Conservation (phyloP, 2,797 vertebrate genomes). For the Crypturellus tataupa region DNA sequence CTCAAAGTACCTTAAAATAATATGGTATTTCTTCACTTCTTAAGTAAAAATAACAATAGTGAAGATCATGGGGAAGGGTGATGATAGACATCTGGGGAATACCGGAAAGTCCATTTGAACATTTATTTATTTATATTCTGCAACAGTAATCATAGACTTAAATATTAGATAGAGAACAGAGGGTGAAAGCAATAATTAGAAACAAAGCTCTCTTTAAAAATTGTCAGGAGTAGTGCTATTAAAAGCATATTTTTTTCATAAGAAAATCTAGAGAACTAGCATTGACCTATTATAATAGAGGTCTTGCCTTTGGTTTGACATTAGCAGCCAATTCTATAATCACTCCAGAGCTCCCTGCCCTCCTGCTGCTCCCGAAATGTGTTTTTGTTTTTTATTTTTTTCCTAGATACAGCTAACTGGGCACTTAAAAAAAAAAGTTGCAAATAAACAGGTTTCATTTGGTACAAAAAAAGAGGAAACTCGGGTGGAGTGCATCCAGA, state of each 20-base stretch:
- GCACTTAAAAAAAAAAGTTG: not conserved
- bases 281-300: not conserved
- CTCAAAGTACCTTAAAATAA: not conserved
- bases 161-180: slow-evolving; percentile 5
- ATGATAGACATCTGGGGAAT: not conserved
- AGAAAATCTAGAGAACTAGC: not conserved
- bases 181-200: slow-evolving; percentile 37
- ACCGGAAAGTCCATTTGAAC: not conserved
- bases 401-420: not conserved
- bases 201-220: not conserved
- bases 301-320: slow-evolving; percentile 6
- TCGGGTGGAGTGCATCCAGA: not conserved
- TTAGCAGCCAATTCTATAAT: not conserved
- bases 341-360: not conserved
- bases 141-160: slow-evolving; percentile 2
- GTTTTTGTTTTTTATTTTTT: not conserved
- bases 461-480: not conserved
- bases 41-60: not conserved
- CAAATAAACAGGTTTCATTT: not conserved
- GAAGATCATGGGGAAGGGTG: not conserved
- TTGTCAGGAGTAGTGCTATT: not conserved
- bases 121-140: not conserved
- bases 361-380: not conserved
- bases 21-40: slow-evolving; percentile 1
- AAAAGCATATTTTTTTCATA: not conserved